phyloP scores from a whole-genome alignment of 1,140 invertebrate species.

The Ostrea denselamellosa region DNA sequence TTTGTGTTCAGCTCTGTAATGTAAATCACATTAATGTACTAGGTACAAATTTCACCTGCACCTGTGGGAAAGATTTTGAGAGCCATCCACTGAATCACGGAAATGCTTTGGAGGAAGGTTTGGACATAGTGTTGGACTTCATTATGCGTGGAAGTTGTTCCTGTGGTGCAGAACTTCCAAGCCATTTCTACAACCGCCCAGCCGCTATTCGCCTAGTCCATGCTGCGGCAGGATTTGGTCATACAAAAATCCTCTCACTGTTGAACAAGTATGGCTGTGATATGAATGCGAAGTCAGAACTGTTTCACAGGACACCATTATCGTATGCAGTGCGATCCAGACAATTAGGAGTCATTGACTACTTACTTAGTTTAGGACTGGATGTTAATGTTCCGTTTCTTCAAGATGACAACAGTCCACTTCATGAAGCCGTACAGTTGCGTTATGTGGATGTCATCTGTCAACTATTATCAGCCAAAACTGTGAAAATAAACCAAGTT shows the following conservation, averaged over 20 bases:
- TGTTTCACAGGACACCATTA: not conserved
- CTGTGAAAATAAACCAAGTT: conserved; percentile 55
- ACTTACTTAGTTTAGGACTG: conserved; percentile 46
- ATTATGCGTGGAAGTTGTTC: not conserved
- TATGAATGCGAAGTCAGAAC: not conserved
- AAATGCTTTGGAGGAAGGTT: not conserved
- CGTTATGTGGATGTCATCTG: conserved; percentile 51
- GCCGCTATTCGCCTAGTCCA: not conserved
- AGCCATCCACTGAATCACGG: conserved; percentile 6
- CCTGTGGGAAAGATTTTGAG: not conserved
- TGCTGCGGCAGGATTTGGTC: conserved; percentile 15
- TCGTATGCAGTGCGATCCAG: not conserved
- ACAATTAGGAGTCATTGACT: conserved; percentile 38
- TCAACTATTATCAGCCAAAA: conserved; percentile 51
- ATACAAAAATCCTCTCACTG: conserved; percentile 8
- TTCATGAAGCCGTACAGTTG: conserved; percentile 62
- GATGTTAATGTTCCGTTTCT: conserved; percentile 57
- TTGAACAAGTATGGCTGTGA: conserved; percentile 6
- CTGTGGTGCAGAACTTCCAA: conserved; percentile 8
- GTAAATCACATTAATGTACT: conserved; percentile 44
- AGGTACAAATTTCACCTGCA: conserved; percentile 27
- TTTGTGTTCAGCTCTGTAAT: not conserved
- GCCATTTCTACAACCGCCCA: not conserved
- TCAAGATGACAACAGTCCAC: conserved; percentile 47
- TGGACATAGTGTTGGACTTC: not conserved